A percentile compares a stretch with the other conserved stretches of the same genome.
phyloP scores from a whole-genome alignment of 2,113 vertebrate genomes.

The Ibidorhyncha struthersii region DNA sequence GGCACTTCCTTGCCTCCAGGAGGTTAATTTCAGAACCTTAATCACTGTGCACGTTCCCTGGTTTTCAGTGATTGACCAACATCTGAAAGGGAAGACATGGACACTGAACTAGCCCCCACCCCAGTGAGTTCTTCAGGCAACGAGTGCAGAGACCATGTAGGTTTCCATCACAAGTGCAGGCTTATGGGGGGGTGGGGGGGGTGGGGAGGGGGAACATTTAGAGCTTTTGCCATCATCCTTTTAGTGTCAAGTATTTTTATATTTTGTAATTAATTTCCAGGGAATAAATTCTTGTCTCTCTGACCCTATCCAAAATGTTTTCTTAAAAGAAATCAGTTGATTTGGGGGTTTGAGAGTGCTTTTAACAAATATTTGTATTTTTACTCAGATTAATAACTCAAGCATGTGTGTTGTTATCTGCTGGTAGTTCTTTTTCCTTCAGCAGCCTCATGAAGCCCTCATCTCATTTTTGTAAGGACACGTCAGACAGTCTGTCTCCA shows the following conservation, averaged over 20 bases:
- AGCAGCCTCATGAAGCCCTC: neutral
- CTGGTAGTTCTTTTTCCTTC: neutral
- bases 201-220: neutral
- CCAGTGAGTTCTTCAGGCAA: neutral
- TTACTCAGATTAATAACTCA: neutral
- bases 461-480: neutral
- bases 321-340: neutral
- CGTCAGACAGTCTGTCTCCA: neutral
- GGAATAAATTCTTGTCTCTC: neutral
- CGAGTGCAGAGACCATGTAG: accelerated
- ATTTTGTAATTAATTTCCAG: neutral
- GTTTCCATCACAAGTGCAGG: neutral
- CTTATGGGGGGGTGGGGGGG: neutral
- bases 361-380: neutral
- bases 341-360: neutral
- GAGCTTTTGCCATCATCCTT: neutral
- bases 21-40: neutral
- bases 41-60: neutral
- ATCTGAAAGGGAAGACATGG: neutral
- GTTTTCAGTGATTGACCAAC: neutral
- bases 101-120: neutral
- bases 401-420: neutral
- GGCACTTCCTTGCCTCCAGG: neutral
- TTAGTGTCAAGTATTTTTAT: neutral
- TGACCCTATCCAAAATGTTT: neutral